Evolutionary conservation across 2,888 invertebrate genomes (phyloP).

Genomic region (Chloroclystis v-ata): DNA sequence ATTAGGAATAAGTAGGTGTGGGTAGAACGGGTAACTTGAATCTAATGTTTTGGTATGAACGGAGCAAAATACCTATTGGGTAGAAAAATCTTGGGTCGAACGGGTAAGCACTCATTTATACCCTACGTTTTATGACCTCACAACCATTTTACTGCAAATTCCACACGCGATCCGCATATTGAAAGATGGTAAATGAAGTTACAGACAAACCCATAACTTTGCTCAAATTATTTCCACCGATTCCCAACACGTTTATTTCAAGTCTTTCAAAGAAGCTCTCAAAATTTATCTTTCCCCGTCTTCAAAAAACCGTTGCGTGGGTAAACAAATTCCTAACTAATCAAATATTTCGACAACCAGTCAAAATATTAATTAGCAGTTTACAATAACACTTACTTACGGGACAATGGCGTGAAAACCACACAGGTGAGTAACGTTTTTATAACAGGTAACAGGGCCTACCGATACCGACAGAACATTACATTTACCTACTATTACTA

Average conservation of each 20-base stretch:
- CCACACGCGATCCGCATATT: background rate
- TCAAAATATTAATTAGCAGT: constrained; percentile 22
- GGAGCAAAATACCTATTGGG: no score
- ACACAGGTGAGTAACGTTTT: constrained; percentile 32
- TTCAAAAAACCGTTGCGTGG: no score
- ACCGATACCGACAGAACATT: no score
- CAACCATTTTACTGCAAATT: background rate
- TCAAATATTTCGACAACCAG: constrained; percentile 12
- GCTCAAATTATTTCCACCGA: background rate
- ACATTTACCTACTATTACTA: no score
- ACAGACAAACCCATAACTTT: background rate
- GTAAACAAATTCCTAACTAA: constrained; percentile 2
- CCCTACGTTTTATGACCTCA: background rate
- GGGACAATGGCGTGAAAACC: constrained; percentile 39
- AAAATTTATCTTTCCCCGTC: no score
- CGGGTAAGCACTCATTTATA: no score
- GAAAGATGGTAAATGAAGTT: background rate
- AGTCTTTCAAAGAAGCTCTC: no score
- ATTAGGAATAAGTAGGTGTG: no score
- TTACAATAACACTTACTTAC: constrained; percentile 32
- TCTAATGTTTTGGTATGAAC: no score
- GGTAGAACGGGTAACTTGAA: no score
- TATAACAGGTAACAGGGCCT: no score
- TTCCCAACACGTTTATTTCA: constrained; percentile 3
- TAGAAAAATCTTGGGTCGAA: no score